A percentile compares a stretch with the other conserved stretches of the same genome.
phyloP scores from a whole-genome alignment of 2,888 invertebrate species.

The Lochmaea crataegi region DNA sequence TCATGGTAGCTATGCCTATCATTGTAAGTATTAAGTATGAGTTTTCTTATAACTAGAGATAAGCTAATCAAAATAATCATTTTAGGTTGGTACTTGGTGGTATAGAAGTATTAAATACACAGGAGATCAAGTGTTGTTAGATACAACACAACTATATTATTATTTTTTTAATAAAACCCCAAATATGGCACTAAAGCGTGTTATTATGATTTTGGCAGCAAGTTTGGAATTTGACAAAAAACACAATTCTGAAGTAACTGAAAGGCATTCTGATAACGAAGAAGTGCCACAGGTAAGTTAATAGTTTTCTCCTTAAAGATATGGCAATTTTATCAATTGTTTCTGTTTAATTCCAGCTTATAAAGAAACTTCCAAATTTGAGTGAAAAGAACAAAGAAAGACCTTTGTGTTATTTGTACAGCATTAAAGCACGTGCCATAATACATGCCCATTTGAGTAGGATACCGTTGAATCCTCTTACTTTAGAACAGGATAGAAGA shows the following conservation, averaged over 20 bases:
- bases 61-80: slow-evolving; percentile 8
- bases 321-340: background rate
- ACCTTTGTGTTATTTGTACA: slow-evolving; percentile 92
- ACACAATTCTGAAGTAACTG: slow-evolving; percentile 93
- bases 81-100: slow-evolving; percentile 96
- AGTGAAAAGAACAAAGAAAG: slow-evolving; percentile 97
- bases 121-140: slow-evolving; percentile 94
- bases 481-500: slow-evolving; percentile 86
- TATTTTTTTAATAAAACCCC: slow-evolving; percentile 97
- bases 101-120: slow-evolving; percentile 97
- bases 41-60: background rate
- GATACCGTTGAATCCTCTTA: slow-evolving; percentile 79
- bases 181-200: slow-evolving; percentile 93
- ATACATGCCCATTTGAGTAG: slow-evolving; percentile 96
- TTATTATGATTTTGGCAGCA: slow-evolving; percentile 96
- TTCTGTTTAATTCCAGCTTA: slow-evolving; percentile 71
- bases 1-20: slow-evolving; percentile 96
- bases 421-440: slow-evolving; percentile 91
- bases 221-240: slow-evolving; percentile 96
- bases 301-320: background rate
- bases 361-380: slow-evolving; percentile 90
- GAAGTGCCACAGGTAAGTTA: slow-evolving; percentile 78
- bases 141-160: slow-evolving; percentile 97
- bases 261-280: slow-evolving; percentile 92
- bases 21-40: slow-evolving; percentile 70